A percentile compares a stretch with the other conserved stretches of the same genome.
Evolutionary conservation across 2,797 vertebrate genomes (phyloP).

Genomic region (Thaleichthys pacificus): DNA sequence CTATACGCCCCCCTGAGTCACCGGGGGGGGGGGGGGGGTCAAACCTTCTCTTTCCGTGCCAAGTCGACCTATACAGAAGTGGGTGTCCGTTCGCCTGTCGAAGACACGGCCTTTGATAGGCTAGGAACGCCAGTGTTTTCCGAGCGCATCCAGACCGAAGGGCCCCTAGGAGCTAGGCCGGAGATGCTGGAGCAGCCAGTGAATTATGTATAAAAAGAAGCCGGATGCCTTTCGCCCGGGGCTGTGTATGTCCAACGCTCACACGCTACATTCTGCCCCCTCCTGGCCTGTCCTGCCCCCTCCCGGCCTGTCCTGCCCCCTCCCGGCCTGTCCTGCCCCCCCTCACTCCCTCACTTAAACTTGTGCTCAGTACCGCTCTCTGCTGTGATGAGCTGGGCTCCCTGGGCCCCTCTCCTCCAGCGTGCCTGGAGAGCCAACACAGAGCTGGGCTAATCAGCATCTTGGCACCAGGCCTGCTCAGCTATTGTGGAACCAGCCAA

Average conservation of each 20-base stretch:
- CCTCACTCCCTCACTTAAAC: constrained; percentile 73
- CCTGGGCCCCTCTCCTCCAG: constrained; percentile 61
- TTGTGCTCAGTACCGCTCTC: constrained; percentile 68
- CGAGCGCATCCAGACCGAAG: constrained; percentile 45
- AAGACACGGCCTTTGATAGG: background rate
- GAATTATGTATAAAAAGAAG: constrained; percentile 75
- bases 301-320: too few relatives aligned
- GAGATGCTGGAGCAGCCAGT: constrained; percentile 66
- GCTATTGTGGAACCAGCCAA: constrained; percentile 62
- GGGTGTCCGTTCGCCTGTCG: constrained; percentile 24
- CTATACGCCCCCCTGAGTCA: too few relatives aligned
- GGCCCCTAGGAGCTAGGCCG: constrained; percentile 58
- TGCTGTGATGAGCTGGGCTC: constrained; percentile 69
- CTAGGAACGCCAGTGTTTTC: constrained; percentile 22
- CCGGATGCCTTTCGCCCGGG: constrained; percentile 73
- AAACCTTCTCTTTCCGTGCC: too few relatives aligned
- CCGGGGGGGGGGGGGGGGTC: too few relatives aligned
- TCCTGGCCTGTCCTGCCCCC: too few relatives aligned
- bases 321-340: too few relatives aligned
- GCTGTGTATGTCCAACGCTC: constrained; percentile 70
- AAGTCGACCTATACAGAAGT: constrained; percentile 37
- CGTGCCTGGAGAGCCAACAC: constrained; percentile 64
- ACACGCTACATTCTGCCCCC: constrained; percentile 57
- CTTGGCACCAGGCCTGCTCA: constrained; percentile 66
- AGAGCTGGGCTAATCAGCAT: constrained; percentile 68